A percentile compares a stretch with the other conserved stretches of the same genome.
Conservation (phyloP, 2,888 invertebrate species). For the Drosophila lutescens region DNA sequence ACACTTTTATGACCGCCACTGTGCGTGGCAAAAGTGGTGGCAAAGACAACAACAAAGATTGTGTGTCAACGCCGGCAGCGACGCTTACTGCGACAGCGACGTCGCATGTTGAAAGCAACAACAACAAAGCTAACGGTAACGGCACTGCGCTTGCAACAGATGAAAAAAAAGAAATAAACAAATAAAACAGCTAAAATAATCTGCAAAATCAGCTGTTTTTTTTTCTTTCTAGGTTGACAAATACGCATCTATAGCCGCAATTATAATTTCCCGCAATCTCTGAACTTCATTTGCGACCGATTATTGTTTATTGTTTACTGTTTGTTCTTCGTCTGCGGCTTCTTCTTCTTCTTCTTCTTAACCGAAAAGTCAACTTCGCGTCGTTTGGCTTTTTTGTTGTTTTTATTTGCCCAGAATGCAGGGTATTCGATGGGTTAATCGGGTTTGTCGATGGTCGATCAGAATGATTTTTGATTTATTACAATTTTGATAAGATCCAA, state of each 20-base stretch:
- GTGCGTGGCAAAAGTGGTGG: constrained; percentile 1
- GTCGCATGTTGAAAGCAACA: constrained; percentile 31
- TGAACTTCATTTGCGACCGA: constrained; percentile 30
- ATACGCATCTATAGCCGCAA: constrained; percentile 19
- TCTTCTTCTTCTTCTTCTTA: constrained; percentile 1
- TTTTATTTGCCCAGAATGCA: constrained; percentile 9
- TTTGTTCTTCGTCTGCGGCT: constrained; percentile 19
- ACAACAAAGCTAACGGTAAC: constrained; percentile 11
- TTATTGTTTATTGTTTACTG: constrained; percentile 38
- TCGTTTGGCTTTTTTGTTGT: constrained; percentile 46
- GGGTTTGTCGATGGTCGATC: not conserved
- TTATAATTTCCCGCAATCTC: constrained; percentile 20
- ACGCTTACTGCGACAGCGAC: constrained; percentile 12
- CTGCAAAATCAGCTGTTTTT: constrained; percentile 33
- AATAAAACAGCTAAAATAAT: constrained; percentile 2
- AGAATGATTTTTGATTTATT: not conserved
- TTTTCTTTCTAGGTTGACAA: constrained; percentile 39
- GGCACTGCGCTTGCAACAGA: constrained; percentile 27
- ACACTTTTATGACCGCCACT: constrained; percentile 12
- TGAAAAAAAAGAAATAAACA: constrained; percentile 1
- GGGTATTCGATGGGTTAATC: not conserved
- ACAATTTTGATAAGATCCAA: too few relatives aligned
- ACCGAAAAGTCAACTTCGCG: constrained; percentile 51
- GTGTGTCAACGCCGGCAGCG: constrained; percentile 22
- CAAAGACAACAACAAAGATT: constrained; percentile 19